Base-by-base conservation (phyloP, 1,140 invertebrate species). In the Drosophila bipectinata region DNA sequence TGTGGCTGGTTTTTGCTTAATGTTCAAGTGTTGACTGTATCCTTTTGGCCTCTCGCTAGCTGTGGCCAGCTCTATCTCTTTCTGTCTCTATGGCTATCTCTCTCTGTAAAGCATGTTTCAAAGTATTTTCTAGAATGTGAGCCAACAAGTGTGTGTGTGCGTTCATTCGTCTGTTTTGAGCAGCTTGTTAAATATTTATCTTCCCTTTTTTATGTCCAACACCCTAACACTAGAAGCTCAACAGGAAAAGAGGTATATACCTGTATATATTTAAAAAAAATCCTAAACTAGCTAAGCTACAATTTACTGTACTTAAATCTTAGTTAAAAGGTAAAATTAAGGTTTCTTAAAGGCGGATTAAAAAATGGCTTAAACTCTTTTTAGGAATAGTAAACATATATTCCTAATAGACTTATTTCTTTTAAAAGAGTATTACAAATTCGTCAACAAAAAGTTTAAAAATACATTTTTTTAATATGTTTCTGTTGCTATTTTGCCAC, bases 121-220 rank as follows among this genome's bases (percentile, higher is more conserved):
- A 59, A 69, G 41, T 56, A 32, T 58, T 56, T 72, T 60, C 37
- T 34, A 66, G 51, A 39, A 30, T 61, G 53, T 63, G 34, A 51
- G 21, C 28, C 41, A 21, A 32, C 58, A 9, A 55, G 12, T 51
- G 30, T 62, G 15, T 54, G 21, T 59, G 14, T 64, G 72, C 47
- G 52, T 62, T 44, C 56, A 54, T 73, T 72, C 55, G 52, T 72
- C 59, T 66, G 44, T 63, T 56, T 60, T 81, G 39, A 72, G 58
- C 53, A 59, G 58, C 68, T 68, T 72, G 73, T 81, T 74, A 78
- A 82, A 83, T 82, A 82, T 82, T 78, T 59, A 82, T 82, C 9
- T 56, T 59, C 51, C 51, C 69, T 77, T 68, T 47, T 64, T 73
- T 58, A 62, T 73, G 59, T 26, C 63, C 68, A 47, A 47, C 44